phyloP scores from a whole-genome alignment of 2,113 vertebrate species.

The Aplodontia rufa region DNA sequence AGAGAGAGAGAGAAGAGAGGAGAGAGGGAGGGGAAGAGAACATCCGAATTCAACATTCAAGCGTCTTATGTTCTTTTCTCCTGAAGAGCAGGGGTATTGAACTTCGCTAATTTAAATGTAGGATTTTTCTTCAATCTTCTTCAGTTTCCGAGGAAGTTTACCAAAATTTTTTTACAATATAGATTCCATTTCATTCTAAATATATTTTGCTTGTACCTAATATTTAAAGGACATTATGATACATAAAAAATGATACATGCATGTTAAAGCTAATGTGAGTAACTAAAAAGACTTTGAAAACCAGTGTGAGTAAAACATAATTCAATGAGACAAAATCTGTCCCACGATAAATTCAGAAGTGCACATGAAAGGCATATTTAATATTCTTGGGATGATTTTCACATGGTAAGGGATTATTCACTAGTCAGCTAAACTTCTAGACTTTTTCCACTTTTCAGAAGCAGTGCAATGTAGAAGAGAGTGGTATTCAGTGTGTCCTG shows the following conservation, averaged over 20 bases:
- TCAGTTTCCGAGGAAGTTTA: background rate
- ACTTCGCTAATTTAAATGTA: background rate
- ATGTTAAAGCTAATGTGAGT: background rate
- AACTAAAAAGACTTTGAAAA: background rate
- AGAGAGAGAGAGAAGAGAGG: background rate
- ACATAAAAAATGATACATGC: background rate
- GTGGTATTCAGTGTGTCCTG: slow-evolving; percentile 43
- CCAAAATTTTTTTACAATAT: background rate
- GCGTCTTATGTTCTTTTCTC: background rate
- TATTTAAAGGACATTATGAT: background rate
- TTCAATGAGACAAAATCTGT: background rate
- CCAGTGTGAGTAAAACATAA: background rate
- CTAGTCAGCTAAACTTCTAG: background rate
- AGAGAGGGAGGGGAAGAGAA: background rate
- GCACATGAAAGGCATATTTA: background rate
- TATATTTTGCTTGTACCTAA: background rate
- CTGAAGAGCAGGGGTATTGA: background rate
- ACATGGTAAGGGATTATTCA: background rate
- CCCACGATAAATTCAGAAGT: background rate
- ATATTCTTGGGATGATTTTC: background rate
- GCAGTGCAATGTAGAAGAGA: slow-evolving; percentile 15
- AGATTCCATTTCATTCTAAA: background rate
- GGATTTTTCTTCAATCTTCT: background rate
- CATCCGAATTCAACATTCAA: background rate
- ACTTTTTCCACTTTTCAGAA: slow-evolving; percentile 10